Conservation (phyloP, 2,113 vertebrate genomes). For the Furnarius figulus region DNA sequence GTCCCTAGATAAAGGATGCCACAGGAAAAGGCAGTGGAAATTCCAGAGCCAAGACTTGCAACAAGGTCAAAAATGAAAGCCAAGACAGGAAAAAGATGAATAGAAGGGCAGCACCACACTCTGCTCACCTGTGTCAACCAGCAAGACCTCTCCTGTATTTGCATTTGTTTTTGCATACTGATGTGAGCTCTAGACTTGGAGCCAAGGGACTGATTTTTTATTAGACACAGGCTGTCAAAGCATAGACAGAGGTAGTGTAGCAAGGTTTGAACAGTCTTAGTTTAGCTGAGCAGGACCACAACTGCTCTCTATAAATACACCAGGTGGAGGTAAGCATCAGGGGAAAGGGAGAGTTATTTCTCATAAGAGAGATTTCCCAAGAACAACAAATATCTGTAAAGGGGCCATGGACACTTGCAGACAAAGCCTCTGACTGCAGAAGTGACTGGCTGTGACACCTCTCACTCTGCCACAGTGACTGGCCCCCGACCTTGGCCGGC, state of each 20-base stretch:
- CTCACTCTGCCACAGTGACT: not conserved
- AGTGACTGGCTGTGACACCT: not conserved
- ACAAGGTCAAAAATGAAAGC: not conserved
- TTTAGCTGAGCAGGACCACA: not conserved
- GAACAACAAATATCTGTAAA: not conserved
- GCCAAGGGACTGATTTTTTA: not conserved
- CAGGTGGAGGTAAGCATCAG: not conserved
- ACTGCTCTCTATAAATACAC: not conserved
- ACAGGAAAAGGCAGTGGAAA: not conserved
- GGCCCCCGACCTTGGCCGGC: not conserved
- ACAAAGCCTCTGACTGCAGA: not conserved
- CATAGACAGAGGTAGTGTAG: rapidly evolving
- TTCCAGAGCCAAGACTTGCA: not conserved
- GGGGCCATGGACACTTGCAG: rapidly evolving
- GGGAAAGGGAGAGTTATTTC: not conserved
- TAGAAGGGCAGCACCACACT: not conserved
- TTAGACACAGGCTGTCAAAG: not conserved
- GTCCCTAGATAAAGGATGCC: not conserved
- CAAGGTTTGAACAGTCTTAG: not conserved
- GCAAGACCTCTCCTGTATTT: not conserved
- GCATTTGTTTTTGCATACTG: not conserved
- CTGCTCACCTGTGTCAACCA: not conserved
- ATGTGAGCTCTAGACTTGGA: not conserved
- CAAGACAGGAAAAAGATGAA: not conserved
- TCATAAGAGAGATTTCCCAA: not conserved